Evolutionary conservation across 2,797 vertebrate genomes (phyloP), one percentile per base, ranked within the genome.

Genomic region (Heterohyrax brucei): DNA sequence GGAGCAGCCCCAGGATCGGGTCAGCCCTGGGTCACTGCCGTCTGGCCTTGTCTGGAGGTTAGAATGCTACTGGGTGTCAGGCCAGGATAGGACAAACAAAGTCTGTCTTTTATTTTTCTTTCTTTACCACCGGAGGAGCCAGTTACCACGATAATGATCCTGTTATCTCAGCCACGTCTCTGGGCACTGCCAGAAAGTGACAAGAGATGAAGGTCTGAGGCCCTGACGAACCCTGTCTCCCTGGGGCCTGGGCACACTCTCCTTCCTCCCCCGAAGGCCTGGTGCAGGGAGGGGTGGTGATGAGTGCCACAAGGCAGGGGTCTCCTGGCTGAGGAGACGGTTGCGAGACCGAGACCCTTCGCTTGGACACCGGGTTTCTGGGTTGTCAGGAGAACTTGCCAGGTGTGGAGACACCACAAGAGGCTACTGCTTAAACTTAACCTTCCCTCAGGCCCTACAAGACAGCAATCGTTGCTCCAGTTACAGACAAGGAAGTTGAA

Each of bases 91-190:
- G 68, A 76, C 79, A 82, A 30, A 89, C 24, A 50, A 70, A 78
- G 85, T 13, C 53, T 78, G 75, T 66, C 76, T 78, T 78, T 46
- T 22, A 0, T 26, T 48, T 68, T 18, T 81, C n/a, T 21, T 70
- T 28, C 62, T 73, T 21, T 19, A 16, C 64, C 83, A 84, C 91
- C 1, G 87, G 73, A 87, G 70, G 72, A 64, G 59, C 24, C 87
- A 66, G 64, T 86, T 59, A n/a, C 70, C 30, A 8, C 0, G 64
- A 46, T 76, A 70, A 88, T 0, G 0, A 53, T 61, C 53, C 83
- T 73, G 76, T 80, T 91, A 94, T 83, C 96, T 79, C 80, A 6
- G 62, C 64, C 75, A 50, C 28, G 62, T 68, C 59, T 70, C 92
- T 66, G 87, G 50, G n/a, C 68, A 33, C 93, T 21, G 80, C 86